Evolutionary conservation across 92 coral and sea anemone species (phyloP).

Genomic region (Epizoanthus rinbou): DNA sequence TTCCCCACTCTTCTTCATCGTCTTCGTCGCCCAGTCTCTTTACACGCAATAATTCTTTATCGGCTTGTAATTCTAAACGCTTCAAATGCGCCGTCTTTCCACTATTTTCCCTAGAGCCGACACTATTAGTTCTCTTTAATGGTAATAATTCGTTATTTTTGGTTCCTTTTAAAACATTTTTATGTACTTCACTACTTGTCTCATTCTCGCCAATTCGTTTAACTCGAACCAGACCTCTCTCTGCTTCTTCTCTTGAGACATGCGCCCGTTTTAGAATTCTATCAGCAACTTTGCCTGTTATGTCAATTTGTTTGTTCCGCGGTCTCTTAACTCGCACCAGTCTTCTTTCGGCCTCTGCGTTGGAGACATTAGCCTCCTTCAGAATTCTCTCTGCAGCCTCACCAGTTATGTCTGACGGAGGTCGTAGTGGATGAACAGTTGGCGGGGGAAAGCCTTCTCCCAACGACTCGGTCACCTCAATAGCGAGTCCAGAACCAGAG

Average conservation of each 20-base stretch:
- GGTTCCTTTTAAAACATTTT: neutral
- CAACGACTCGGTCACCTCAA: neutral
- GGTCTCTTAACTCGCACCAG: constrained; percentile 74
- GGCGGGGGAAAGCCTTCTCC: constrained; percentile 1
- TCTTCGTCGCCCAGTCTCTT: constrained; percentile 31
- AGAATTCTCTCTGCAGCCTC: constrained; percentile 74
- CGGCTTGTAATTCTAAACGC: neutral
- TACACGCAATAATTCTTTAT: constrained; percentile 36
- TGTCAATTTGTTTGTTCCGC: constrained; percentile 12
- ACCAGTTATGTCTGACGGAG: constrained; percentile 82
- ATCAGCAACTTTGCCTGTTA: constrained; percentile 49
- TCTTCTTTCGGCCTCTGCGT: constrained; percentile 69
- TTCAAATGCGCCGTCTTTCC: neutral
- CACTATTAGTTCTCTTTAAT: neutral
- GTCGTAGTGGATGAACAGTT: constrained; percentile 38
- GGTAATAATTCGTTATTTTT: neutral
- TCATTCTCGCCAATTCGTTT: constrained; percentile 53
- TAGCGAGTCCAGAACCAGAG: constrained; percentile 15
- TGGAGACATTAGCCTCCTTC: constrained; percentile 70
- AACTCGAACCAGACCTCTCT: constrained; percentile 57
- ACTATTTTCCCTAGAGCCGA: neutral
- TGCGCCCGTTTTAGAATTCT: constrained; percentile 65
- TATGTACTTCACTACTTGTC: neutral
- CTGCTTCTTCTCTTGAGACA: constrained; percentile 15
- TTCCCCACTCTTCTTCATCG: constrained; percentile 4